These are phyloP conservation scores for Euphonia xanthogaster DNA, from an alignment of 2,797 vertebrate genomes.

Conservation along the genomic window DNA sequence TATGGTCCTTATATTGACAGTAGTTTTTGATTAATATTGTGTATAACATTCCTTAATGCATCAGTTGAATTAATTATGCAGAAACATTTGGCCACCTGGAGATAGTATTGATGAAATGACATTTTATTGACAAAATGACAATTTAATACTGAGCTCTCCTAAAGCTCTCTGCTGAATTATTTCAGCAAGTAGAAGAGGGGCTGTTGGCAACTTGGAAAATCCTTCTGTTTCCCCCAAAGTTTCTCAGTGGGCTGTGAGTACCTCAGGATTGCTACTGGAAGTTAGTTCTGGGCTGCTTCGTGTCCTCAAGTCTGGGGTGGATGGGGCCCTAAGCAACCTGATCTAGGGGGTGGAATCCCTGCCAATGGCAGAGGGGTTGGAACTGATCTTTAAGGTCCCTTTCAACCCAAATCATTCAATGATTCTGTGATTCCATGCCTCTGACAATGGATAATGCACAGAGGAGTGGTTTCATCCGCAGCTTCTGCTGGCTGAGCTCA, in stretches of 20 bases:
- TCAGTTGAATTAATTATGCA: slow-evolving; percentile 79
- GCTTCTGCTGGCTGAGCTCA: background rate
- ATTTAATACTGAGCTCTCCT: slow-evolving; percentile 71
- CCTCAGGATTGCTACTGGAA: background rate
- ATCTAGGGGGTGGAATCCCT: too few species aligned
- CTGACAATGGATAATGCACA: background rate
- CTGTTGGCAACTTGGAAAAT: background rate
- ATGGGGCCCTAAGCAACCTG: background rate
- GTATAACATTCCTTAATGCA: slow-evolving; percentile 79
- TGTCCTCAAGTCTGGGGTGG: accelerated
- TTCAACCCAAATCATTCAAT: background rate
- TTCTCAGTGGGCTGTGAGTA: background rate
- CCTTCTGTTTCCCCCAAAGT: background rate
- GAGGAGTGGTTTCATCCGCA: background rate
- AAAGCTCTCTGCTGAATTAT: slow-evolving; percentile 35
- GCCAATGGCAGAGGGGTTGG: background rate
- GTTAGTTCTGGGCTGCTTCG: background rate
- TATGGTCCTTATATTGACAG: slow-evolving; percentile 64
- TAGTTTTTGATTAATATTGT: slow-evolving; percentile 77
- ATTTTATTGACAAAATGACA: slow-evolving; percentile 74
- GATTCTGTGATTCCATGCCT: background rate
- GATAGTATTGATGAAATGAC: slow-evolving; percentile 71
- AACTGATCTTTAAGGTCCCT: background rate
- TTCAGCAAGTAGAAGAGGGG: background rate
- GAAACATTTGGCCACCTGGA: slow-evolving; percentile 68